Evolutionary conservation across 2,888 invertebrate genomes (phyloP), one percentile per base, ranked within the genome.

Genomic region (Cephus spinipes): DNA sequence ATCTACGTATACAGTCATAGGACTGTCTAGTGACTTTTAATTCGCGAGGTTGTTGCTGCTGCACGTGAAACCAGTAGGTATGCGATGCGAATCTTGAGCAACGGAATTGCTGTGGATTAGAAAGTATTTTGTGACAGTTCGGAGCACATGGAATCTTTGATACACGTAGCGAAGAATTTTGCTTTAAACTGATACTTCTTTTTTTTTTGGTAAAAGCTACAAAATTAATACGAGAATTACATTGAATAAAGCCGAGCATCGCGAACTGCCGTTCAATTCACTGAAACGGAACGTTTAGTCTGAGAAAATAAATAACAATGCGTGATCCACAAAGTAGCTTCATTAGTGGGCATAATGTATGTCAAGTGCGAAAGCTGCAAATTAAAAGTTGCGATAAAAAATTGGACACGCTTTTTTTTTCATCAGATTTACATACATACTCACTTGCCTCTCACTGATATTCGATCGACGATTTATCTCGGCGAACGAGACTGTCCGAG

Each of bases 191-290:
- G 3, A 31, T 11, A 68, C 0, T 34, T 73, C 6, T 4, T n/a
- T 40, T 40, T 40, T 40, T 40, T 35, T 2, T 12, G 73, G 68
- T 73, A 34, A 55, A 73, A 82, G 82, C 11, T 23, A 12, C 12
- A 40, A 15, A 55, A 55, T 55, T 2, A 4, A 55, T 55, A 55
- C 9, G 23, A 23, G 55, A 23, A 55, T 9, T 2, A 9, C 23
- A 23, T 9, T 2, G 0, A 23, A 55, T 0, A 2, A 9, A 9
- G 9, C 55, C 2, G 9, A 55, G 23, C 23, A 23, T 23, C 55
- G 23, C 23, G 55, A 23, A 1, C 23, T 40, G 55, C 2, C 9
- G 6, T 15, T 15, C 6, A 0, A 15, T 15, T 40, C 1, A 23
- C 23, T 9, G 55, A 23, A 55, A 9, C 9, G 6, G 6, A 55